Percentiles rank a stretch among this genome's conserved stretches.
Evolutionary conservation across 1,140 invertebrate species (phyloP).

Genomic region (Bemisia tabaci): DNA sequence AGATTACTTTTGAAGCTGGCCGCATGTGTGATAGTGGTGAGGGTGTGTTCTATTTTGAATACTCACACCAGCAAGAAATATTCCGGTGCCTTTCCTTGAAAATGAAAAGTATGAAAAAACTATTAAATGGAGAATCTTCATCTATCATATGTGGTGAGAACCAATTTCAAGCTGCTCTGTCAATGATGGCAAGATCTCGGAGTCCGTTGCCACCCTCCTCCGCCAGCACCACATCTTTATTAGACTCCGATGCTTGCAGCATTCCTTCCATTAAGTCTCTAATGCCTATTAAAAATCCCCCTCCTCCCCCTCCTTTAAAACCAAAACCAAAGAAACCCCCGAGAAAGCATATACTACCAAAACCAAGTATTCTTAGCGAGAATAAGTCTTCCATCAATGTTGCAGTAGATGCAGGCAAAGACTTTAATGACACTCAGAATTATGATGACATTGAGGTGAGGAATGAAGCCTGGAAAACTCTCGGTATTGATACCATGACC

Average conservation of each 20-base stretch:
- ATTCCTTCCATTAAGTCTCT: conserved; percentile 22
- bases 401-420: neutral
- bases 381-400: neutral
- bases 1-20: conserved; percentile 82
- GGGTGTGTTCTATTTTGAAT: conserved; percentile 64
- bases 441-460: conserved; percentile 54
- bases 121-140: conserved; percentile 41
- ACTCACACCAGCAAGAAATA: conserved; percentile 63
- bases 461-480: conserved; percentile 59
- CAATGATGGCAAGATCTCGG: conserved; percentile 39
- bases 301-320: conserved; percentile 17
- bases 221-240: conserved; percentile 33
- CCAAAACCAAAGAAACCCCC: conserved; percentile 50
- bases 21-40: conserved; percentile 74
- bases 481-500: conserved; percentile 52
- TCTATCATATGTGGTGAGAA: conserved; percentile 42
- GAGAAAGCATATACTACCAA: conserved; percentile 34
- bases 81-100: conserved; percentile 57
- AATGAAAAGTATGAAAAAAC: conserved; percentile 72
- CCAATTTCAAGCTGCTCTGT: conserved; percentile 49
- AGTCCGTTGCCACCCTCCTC: conserved; percentile 56
- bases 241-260: conserved; percentile 26
- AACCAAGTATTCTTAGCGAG: neutral
- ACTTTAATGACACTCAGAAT: neutral
- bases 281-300: conserved; percentile 9